A percentile compares a stretch with the other conserved stretches of the same genome.
phyloP scores from a whole-genome alignment of 2,113 vertebrate species.

The Engystomops pustulosus region DNA sequence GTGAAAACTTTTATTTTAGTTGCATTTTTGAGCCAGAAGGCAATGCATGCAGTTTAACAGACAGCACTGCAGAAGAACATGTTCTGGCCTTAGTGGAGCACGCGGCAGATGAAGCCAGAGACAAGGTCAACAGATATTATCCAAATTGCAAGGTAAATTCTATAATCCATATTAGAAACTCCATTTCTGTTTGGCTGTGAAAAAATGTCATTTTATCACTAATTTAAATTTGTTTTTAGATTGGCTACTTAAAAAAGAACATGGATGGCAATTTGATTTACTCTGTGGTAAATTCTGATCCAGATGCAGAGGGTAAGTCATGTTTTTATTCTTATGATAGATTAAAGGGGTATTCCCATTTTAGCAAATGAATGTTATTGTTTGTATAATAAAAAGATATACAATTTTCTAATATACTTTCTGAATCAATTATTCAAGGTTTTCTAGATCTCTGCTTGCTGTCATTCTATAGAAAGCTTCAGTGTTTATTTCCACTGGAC shows the following conservation, averaged over 20 bases:
- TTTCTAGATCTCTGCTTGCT: no score
- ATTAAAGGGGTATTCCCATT: not conserved
- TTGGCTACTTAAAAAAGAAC: constrained; percentile 91
- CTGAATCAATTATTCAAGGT: no score
- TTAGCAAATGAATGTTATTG: no score
- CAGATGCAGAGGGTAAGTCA: constrained; percentile 86
- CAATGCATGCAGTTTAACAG: constrained; percentile 93
- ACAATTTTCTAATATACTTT: no score
- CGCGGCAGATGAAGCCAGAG: constrained; percentile 93
- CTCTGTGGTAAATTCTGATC: constrained; percentile 91
- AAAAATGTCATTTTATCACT: not conserved
- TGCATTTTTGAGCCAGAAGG: constrained; percentile 94
- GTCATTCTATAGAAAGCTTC: no score
- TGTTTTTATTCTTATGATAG: no score
- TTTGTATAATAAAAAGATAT: no score
- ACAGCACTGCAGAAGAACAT: constrained; percentile 96
- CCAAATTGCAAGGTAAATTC: constrained; percentile 88
- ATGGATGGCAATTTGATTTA: constrained; percentile 84
- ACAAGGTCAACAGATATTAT: constrained; percentile 89
- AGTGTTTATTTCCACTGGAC: no score
- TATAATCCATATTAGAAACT: not conserved
- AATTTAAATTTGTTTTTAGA: constrained; percentile 69
- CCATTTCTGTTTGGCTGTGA: not conserved
- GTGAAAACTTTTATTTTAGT: constrained; percentile 73
- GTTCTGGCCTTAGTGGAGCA: constrained; percentile 95